A percentile compares a stretch with the other conserved stretches of the same genome.
Conservation (phyloP, 2,113 vertebrate species). For the Sebastes fasciatus region DNA sequence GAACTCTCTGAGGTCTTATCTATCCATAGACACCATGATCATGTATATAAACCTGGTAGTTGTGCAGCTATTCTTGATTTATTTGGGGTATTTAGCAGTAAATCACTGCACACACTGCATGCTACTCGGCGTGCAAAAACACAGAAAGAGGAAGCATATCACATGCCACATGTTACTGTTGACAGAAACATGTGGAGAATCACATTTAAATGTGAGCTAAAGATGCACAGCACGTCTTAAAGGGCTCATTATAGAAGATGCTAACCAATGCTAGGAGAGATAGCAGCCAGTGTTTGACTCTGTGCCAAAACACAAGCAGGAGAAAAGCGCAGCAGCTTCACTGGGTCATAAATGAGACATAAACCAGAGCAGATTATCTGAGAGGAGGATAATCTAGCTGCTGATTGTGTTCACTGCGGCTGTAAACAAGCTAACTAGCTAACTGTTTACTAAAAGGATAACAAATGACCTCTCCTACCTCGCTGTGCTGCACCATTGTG, state of each 20-base stretch:
- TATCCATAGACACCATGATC: no score
- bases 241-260: conserved; percentile 1
- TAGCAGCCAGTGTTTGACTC: conserved; percentile 3
- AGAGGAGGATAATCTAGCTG: conserved; percentile 1
- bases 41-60: no score
- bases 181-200: background rate
- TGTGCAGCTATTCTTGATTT: no score
- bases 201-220: background rate
- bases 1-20: no score
- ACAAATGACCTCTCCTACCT: conserved; percentile 60
- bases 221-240: conserved; percentile 4
- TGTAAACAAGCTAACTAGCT: conserved; percentile 72
- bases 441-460: conserved; percentile 48
- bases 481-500: conserved; percentile 40
- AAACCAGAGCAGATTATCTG: background rate
- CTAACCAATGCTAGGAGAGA: conserved; percentile 1
- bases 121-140: background rate
- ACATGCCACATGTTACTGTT: background rate
- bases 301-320: conserved; percentile 3
- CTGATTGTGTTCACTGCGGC: conserved; percentile 33
- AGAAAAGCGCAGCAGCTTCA: background rate
- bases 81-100: no score
- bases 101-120: background rate
- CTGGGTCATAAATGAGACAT: background rate
- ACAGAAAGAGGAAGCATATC: background rate